Percentiles rank a stretch among this genome's conserved stretches.
Conservation (phyloP, 2,113 vertebrate species). For the Dascyllus trimaculatus region DNA sequence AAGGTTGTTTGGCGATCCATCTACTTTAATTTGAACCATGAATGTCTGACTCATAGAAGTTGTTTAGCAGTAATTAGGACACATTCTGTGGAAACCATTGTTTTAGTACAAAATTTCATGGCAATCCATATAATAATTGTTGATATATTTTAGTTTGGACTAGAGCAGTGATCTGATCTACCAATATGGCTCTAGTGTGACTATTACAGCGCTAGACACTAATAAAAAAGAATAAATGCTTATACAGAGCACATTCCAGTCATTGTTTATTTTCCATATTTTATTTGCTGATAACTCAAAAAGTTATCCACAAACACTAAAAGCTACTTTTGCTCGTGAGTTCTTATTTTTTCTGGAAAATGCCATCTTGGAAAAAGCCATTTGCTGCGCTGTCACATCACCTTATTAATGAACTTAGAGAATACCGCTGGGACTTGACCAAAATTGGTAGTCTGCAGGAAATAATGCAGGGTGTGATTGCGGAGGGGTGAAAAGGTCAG, state of each 20-base stretch:
- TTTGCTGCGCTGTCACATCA: constrained; percentile 59
- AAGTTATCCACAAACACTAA: constrained; percentile 22
- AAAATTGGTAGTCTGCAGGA: constrained; percentile 51
- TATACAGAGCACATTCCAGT: neutral
- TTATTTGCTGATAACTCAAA: constrained; percentile 10
- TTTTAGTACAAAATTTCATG: no score
- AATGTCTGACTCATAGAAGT: no score
- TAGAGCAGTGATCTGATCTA: no score
- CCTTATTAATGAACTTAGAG: constrained; percentile 63
- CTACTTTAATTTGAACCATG: no score
- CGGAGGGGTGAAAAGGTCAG: constrained; percentile 67
- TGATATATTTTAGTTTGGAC: no score
- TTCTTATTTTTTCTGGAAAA: constrained; percentile 5
- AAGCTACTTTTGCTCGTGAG: constrained; percentile 9
- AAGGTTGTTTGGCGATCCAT: no score
- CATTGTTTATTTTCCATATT: neutral
- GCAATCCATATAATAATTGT: no score
- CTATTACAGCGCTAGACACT: neutral
- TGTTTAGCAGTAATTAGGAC: no score
- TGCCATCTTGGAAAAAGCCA: constrained; percentile 26
- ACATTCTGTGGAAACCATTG: no score
- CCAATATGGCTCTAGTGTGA: neutral
- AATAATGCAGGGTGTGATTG: constrained; percentile 59
- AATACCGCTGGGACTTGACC: constrained; percentile 54
- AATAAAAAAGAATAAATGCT: neutral